phyloP scores from a whole-genome alignment of 2,113 vertebrate genomes.

The Cololabis saira region DNA sequence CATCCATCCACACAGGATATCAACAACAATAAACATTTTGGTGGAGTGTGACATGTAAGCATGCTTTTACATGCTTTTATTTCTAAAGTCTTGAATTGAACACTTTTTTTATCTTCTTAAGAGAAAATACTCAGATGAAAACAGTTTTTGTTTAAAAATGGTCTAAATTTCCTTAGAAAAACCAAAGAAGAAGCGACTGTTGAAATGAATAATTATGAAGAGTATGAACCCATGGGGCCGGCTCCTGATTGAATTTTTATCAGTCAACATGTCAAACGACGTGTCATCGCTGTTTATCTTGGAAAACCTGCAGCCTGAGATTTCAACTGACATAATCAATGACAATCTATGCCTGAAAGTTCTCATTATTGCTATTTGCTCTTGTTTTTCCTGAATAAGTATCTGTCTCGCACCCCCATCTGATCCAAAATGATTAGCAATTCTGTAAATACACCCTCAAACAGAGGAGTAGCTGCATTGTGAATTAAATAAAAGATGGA shows the following conservation, averaged over 20 bases:
- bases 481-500: neutral
- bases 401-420: conserved; percentile 20
- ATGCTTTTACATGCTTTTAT: too few species aligned
- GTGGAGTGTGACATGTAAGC: too few species aligned
- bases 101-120: too few species aligned
- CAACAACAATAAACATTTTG: too few species aligned
- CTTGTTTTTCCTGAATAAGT: conserved; percentile 37
- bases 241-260: conserved; percentile 54
- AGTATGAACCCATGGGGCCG: conserved; percentile 21
- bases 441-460: neutral
- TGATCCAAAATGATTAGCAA: conserved; percentile 33
- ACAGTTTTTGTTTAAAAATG: too few species aligned
- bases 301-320: conserved; percentile 35
- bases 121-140: too few species aligned
- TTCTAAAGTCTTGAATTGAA: too few species aligned
- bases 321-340: conserved; percentile 48
- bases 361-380: conserved; percentile 45
- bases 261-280: conserved; percentile 56
- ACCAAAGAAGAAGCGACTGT: conserved; percentile 11
- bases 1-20: too few species aligned
- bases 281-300: conserved; percentile 45
- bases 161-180: neutral
- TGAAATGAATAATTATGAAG: conserved; percentile 38
- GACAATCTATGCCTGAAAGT: conserved; percentile 31
- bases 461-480: neutral